Percentiles rank a stretch among this genome's conserved stretches.
phyloP scores from a whole-genome alignment of 1,140 invertebrate genomes.

The Drosophila dunni region DNA sequence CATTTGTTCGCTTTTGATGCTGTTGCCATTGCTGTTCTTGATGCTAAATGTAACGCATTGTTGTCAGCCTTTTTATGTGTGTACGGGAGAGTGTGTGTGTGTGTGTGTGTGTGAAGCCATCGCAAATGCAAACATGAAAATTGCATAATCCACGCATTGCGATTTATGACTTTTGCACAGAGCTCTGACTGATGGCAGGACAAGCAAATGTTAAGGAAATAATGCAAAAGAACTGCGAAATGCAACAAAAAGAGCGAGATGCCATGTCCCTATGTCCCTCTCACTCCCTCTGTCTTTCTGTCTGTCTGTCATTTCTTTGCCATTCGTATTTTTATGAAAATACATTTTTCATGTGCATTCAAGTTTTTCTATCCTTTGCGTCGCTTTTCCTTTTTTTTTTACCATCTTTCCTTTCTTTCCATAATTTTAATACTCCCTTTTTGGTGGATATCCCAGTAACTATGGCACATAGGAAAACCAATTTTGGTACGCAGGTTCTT shows the following conservation, averaged over 20 bases:
- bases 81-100: not conserved
- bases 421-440: too few species aligned
- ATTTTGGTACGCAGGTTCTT: too few species aligned
- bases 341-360: constrained; percentile 51
- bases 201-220: constrained; percentile 77
- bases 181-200: constrained; percentile 70
- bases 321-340: constrained; percentile 57
- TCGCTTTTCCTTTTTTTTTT: not conserved
- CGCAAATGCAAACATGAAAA: constrained; percentile 79
- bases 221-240: constrained; percentile 55
- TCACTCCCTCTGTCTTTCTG: too few species aligned
- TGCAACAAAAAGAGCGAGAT: constrained; percentile 43
- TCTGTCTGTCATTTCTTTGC: constrained; percentile 64
- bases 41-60: constrained; percentile 71
- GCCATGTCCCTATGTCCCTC: too few species aligned
- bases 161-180: constrained; percentile 79
- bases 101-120: constrained; percentile 21
- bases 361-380: constrained; percentile 4
- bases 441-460: too few species aligned
- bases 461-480: too few species aligned
- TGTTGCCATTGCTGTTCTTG: constrained; percentile 13
- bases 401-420: too few species aligned
- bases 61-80: constrained; percentile 59
- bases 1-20: constrained; percentile 50
- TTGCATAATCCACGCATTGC: constrained; percentile 83